Evolutionary conservation across 2,888 invertebrate genomes (phyloP), one percentile per base, ranked within the genome.

Genomic region (Watsonalla cultraria): DNA sequence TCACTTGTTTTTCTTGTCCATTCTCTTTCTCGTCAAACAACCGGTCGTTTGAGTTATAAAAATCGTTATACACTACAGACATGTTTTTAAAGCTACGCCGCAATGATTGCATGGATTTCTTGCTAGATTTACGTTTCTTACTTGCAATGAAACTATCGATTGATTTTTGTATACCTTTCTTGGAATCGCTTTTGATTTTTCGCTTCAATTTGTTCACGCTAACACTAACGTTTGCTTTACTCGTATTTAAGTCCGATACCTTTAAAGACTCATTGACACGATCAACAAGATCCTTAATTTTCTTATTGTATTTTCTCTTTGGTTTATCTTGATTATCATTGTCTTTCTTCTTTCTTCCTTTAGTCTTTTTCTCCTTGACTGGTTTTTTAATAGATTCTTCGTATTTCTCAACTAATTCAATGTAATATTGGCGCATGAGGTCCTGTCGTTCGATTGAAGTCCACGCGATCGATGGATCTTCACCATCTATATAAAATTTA

Each of bases 391-490:
- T 84, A 5, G 86, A 84, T 58, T 91, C 91, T 61, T 93, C 90
- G 65, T 91, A 95, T 4, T 73, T 73, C 49, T 92, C 84, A 0
- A 94, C 94, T 54, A 95, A 56, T 0, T 92, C 80, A 15, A 94
- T 93, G 78, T 94, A 95, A 50, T 93, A 93, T 61, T 83, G 77
- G 42, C 90, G 83, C 65, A 96, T 91, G 15, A 94, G 79, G 58
- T 92, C 85, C 75, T 94, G 92, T 0, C 95, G 93, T 75, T 96
- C 96, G 34, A 94, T 91, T 0, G 95, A 94, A 0, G 92, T 92
- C 92, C 93, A 94, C 0, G 93, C 82, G 37, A 86, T 83, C 39
- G 89, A 83, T 6, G 79, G 78, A 65, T 91, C 90, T 66, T 92
- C 91, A n/a, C 76, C 74, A 50, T 86, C 87, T 84, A 11, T 11